Evolutionary conservation across 2,888 invertebrate species (phyloP), one percentile per base, ranked within the genome.

Genomic region (Caenorhabditis sp.): DNA sequence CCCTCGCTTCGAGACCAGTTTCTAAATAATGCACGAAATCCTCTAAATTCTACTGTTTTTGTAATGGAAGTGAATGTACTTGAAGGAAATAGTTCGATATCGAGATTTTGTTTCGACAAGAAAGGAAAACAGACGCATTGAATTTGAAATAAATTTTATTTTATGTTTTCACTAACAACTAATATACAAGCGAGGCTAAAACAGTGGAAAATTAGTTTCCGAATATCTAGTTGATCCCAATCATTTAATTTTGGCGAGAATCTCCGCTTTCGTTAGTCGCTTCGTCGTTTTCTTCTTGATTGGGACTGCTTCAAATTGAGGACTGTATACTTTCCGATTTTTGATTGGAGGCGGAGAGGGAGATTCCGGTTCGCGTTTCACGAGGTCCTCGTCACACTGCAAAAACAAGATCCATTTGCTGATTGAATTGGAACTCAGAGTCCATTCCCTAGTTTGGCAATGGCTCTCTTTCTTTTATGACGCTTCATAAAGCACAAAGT

Each of bases 161-260:
- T n/a, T 35, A n/a, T n/a, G 7, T 31, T 58, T 58, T 6, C n/a
- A 31, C 31, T 28, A 28, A 28, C n/a, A n/a, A 28, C 58, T 31
- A 58, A 24, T 8, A 51, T 14, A 54, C 54, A 12, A 54, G 24
- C 5, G 7, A n/a, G 49, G 47, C n/a, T 49, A 56, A 56, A 75
- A 75, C 12, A 41, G 54, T 31, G 16, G 16, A 54, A 64, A 51
- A 61, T 35, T 19, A 64, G 24, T 24, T 14, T 19, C 38, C 7
- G 51, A 31, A 56, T 24, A 59, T 28, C 59, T 19, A 59, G 38
- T 14, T 59, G 12, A n/a, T 16, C 22, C 6, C 44, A 6, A 19
- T 74, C 24, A 80, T 51, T 81, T 84, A 19, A 84, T 84, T 69
- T 81, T 80, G 0, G 84, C 84, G 5, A 84, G 26, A 49, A 84